phyloP scores from a whole-genome alignment of 2,113 vertebrate species.

The Ameiurus melas region DNA sequence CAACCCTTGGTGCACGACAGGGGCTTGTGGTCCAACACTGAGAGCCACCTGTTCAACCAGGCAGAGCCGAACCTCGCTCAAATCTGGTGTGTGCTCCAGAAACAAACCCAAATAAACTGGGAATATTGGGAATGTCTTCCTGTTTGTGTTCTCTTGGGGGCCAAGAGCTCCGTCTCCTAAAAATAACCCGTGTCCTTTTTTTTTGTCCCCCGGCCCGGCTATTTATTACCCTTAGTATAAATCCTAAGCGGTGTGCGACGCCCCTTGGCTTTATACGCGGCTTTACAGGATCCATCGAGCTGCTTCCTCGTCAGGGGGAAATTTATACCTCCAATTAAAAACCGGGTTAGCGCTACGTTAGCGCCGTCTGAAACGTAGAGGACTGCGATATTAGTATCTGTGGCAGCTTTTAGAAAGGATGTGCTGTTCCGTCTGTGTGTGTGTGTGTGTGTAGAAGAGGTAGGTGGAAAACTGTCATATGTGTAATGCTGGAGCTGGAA shows the following conservation, averaged over 20 bases:
- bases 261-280: background rate
- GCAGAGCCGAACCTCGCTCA: background rate
- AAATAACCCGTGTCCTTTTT: slow-evolving; percentile 3
- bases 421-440: slow-evolving; percentile 3
- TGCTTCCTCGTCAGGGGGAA: background rate
- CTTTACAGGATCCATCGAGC: background rate
- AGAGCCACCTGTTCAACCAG: slow-evolving; percentile 29
- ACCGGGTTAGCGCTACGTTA: background rate
- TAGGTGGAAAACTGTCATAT: slow-evolving; percentile 47
- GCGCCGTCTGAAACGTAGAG: background rate
- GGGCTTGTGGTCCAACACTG: background rate
- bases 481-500: slow-evolving; percentile 47
- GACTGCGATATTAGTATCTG: background rate
- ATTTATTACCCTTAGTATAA: slow-evolving; percentile 6
- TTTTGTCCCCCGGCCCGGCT: background rate
- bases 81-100: background rate
- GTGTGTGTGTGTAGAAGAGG: slow-evolving; percentile 13
- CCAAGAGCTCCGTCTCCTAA: background rate
- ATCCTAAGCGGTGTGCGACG: background rate
- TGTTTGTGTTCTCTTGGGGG: background rate
- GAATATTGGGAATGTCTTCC: background rate
- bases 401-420: background rate
- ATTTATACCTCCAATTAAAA: slow-evolving; percentile 1
- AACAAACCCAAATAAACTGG: background rate
- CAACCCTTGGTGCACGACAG: slow-evolving; percentile 14